Evolutionary conservation across 2,888 invertebrate genomes (phyloP).

Genomic region (Cremastinae sp.): DNA sequence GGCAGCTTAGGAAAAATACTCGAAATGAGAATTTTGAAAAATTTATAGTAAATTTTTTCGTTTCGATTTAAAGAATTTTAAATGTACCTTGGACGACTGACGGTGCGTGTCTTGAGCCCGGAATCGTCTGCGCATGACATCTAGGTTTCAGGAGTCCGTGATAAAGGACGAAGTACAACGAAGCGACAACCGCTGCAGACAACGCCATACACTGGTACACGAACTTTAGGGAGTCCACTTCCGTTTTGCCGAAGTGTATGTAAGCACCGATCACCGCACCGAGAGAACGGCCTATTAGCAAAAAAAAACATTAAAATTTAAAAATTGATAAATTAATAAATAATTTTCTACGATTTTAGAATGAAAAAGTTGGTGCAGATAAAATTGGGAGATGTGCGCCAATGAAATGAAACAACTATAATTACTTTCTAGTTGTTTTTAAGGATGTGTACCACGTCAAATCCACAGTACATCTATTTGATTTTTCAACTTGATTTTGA

Average conservation of each 20-base stretch:
- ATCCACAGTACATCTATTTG: too few relatives aligned
- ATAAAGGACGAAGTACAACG: constrained; percentile 87
- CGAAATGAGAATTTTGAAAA: constrained; percentile 4
- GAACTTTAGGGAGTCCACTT: constrained; percentile 80
- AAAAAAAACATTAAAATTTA: too few relatives aligned
- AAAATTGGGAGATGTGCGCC: too few relatives aligned
- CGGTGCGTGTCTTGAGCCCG: constrained; percentile 84
- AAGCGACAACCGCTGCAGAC: constrained; percentile 84
- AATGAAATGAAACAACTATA: too few relatives aligned
- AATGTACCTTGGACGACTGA: constrained; percentile 84
- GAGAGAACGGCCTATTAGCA: constrained; percentile 87
- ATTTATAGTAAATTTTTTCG: too few relatives aligned
- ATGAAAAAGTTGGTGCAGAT: too few relatives aligned
- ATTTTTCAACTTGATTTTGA: too few relatives aligned
- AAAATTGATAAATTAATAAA: constrained; percentile 9
- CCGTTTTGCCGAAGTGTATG: constrained; percentile 78
- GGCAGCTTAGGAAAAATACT: constrained; percentile 67
- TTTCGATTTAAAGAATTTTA: constrained; percentile 9
- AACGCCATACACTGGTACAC: constrained; percentile 86
- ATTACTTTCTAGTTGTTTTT: too few relatives aligned
- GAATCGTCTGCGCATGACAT: constrained; percentile 84
- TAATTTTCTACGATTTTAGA: too few relatives aligned
- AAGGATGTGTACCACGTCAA: too few relatives aligned
- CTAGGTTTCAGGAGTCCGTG: constrained; percentile 88
- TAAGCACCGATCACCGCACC: constrained; percentile 85